These are phyloP conservation scores for Pampus argenteus DNA, from an alignment of 2,797 vertebrate genomes.

Conservation along the genomic window DNA sequence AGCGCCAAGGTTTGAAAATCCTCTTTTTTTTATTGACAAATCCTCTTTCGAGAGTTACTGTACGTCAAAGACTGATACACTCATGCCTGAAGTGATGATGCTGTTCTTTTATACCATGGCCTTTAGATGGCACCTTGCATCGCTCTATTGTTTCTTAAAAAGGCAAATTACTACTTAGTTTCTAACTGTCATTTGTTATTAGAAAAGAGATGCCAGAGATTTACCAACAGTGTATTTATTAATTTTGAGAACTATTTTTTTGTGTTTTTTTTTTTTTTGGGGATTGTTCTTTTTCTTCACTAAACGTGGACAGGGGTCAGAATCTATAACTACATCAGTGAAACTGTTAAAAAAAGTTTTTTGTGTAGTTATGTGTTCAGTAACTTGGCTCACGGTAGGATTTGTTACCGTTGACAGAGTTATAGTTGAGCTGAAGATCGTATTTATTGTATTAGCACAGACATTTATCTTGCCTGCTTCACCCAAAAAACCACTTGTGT, in stretches of 20 bases:
- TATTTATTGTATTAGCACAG: conserved; percentile 39
- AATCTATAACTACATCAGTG: conserved; percentile 24
- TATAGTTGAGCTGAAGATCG: conserved; percentile 21
- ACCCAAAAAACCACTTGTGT: conserved; percentile 19
- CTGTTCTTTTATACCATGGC: conserved; percentile 67
- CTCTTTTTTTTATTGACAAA: conserved; percentile 43
- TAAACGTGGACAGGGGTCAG: conserved; percentile 16
- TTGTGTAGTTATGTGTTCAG: conserved; percentile 40
- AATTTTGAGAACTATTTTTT: conserved; percentile 30
- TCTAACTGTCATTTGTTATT: conserved; percentile 44
- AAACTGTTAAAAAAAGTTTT: conserved; percentile 22
- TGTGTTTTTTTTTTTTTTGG: not conserved
- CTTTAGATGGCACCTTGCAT: conserved; percentile 61
- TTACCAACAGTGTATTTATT: conserved; percentile 26
- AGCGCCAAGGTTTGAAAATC: conserved; percentile 3
- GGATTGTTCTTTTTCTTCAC: conserved; percentile 20
- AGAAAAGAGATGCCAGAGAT: conserved; percentile 54
- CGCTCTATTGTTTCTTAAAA: conserved; percentile 51
- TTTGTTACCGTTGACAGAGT: conserved; percentile 35
- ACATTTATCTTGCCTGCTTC: conserved; percentile 53
- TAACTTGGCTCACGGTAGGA: conserved; percentile 18
- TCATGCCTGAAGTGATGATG: conserved; percentile 43
- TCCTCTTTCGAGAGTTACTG: conserved; percentile 21
- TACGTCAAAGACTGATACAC: conserved; percentile 22
- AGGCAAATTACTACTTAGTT: conserved; percentile 21